A percentile compares a stretch with the other conserved stretches of the same genome.
Evolutionary conservation across 2,888 invertebrate species (phyloP).

Genomic region (Coenonympha glycerion): DNA sequence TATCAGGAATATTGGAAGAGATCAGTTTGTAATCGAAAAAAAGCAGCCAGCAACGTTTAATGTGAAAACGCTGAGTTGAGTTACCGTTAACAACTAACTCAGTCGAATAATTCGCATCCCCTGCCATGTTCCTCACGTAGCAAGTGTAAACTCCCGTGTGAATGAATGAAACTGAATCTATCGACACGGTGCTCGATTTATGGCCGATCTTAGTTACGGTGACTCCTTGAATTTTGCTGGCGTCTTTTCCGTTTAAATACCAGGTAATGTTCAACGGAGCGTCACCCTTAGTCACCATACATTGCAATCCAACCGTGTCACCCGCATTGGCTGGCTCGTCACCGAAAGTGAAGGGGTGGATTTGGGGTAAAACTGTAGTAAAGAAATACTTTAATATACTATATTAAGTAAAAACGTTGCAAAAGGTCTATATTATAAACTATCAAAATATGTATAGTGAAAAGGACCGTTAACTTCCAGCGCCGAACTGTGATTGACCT

Average conservation of each 20-base stretch:
- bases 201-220: slow-evolving; percentile 77
- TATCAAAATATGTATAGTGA: slow-evolving; percentile 1
- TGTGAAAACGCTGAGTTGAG: too few species aligned
- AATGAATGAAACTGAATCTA: slow-evolving; percentile 82
- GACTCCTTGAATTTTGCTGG: slow-evolving; percentile 71
- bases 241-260: slow-evolving; percentile 81
- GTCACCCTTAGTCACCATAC: slow-evolving; percentile 87
- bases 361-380: slow-evolving; percentile 81
- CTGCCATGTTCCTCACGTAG: slow-evolving; percentile 80
- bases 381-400: slow-evolving; percentile 33
- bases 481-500: slow-evolving; percentile 79
- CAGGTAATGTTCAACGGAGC: slow-evolving; percentile 85
- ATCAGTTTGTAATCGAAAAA: slow-evolving; percentile 18
- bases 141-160: slow-evolving; percentile 87
- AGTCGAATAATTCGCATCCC: slow-evolving; percentile 79
- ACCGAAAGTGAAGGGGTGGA: slow-evolving; percentile 85
- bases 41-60: too few species aligned
- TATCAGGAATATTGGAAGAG: slow-evolving; percentile 9
- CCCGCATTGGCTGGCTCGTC: slow-evolving; percentile 86
- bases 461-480: slow-evolving; percentile 83
- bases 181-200: slow-evolving; percentile 81
- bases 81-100: slow-evolving; percentile 84
- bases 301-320: slow-evolving; percentile 83
- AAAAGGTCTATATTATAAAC: slow-evolving; percentile 21
- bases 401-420: slow-evolving; percentile 25